phyloP scores from a whole-genome alignment of 2,888 invertebrate species.

The Cotesia congregata region DNA sequence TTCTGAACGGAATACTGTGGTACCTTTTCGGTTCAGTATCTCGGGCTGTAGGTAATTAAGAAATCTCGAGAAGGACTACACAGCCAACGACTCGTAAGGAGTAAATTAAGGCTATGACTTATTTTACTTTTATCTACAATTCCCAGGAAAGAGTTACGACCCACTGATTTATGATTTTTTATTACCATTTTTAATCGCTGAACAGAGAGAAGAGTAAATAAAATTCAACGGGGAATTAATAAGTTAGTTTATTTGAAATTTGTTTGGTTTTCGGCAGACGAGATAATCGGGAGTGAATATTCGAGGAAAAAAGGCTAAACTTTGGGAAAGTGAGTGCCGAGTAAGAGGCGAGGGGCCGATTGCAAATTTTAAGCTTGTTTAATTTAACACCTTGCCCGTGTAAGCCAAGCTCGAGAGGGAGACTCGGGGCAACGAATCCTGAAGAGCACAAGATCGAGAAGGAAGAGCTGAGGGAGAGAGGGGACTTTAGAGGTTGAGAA shows the following conservation, averaged over 20 bases:
- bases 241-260: background rate
- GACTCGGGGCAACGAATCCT: slow-evolving; percentile 53
- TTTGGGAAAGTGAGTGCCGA: slow-evolving; percentile 7
- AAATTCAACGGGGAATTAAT: background rate
- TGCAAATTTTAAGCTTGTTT: slow-evolving; percentile 69
- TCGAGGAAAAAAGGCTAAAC: slow-evolving; percentile 39
- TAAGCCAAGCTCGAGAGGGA: slow-evolving; percentile 52
- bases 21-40: slow-evolving; percentile 31
- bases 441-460: slow-evolving; percentile 44
- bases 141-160: slow-evolving; percentile 63
- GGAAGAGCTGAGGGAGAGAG: slow-evolving; percentile 40
- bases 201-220: background rate
- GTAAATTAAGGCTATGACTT: slow-evolving; percentile 70
- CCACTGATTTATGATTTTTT: slow-evolving; percentile 21
- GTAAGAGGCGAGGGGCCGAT: slow-evolving; percentile 41
- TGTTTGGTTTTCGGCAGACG: slow-evolving; percentile 21
- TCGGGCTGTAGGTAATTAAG: slow-evolving; percentile 64
- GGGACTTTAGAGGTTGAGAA: slow-evolving; percentile 34
- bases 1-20: slow-evolving; percentile 29
- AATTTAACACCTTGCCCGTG: slow-evolving; percentile 68
- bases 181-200: slow-evolving; percentile 3
- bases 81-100: slow-evolving; percentile 27
- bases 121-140: slow-evolving; percentile 69
- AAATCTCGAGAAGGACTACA: slow-evolving; percentile 58
- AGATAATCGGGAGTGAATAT: slow-evolving; percentile 44